Evolutionary conservation across 2,113 vertebrate species (phyloP), one percentile per base, ranked within the genome.

Genomic region (Semicossyphus pulcher): DNA sequence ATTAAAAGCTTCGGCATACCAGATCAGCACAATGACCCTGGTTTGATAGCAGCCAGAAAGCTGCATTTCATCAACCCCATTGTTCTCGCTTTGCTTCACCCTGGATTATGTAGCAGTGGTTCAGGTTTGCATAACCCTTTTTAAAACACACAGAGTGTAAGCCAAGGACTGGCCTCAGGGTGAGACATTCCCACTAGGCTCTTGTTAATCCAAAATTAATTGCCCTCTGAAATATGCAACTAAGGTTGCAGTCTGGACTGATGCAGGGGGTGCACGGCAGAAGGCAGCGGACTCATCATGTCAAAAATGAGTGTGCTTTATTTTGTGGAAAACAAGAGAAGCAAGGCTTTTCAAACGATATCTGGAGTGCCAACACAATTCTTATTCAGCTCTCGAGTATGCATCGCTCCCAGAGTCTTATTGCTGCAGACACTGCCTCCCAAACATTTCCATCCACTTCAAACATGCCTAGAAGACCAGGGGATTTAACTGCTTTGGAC

Each of bases 141-240:
- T 52, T 29, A 42, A 45, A n/a, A 31, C 54, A 34, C 25, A 15
- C 51, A 53, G 15, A 61, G 21, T 39, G 12, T 20, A 7, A 44
- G 12, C 10, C 34, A 32, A 25, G 28, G 31, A 48, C 28, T 32
- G 39, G 48, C 59, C 51, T 49, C 44, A 5, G 65, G 61, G 44
- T 45, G 42, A 83, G 41, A 64, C 25, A 54, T 52, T 78, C 44
- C 53, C 14, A 53, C 58, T 49, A 49, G 76, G 48, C 56, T 72
- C 44, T 70, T 44, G 54, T 67, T 76, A 71, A 84, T 81, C 58
- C 52, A 54, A 51, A 81, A 58, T 70, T 29, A 84, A 82, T 58
- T 76, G 42, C 51, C 48, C 10, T 72, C 25, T 68, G 34, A 84
- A 75, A 71, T 71, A 65, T 57, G 29, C 52, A 51, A 53, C 44